A percentile compares a stretch with the other conserved stretches of the same genome.
phyloP scores from a whole-genome alignment of 2,888 invertebrate genomes.

The Drosophila peninsularis region DNA sequence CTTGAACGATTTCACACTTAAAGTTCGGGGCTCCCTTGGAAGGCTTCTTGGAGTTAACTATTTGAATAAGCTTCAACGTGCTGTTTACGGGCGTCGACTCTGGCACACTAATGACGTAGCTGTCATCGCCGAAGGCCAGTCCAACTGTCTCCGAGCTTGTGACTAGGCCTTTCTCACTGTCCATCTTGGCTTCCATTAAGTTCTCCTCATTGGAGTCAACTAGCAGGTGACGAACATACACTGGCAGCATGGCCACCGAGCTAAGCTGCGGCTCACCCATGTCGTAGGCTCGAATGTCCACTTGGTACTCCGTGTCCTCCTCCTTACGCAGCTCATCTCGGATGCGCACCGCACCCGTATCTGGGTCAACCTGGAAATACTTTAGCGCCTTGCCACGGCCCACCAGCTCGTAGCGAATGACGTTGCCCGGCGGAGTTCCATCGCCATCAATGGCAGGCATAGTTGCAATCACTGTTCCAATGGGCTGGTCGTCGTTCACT shows the following conservation, averaged over 20 bases:
- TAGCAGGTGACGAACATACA: constrained; percentile 93
- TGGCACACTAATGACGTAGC: constrained; percentile 92
- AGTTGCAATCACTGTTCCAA: constrained; percentile 92
- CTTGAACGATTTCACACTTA: constrained; percentile 91
- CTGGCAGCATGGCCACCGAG: constrained; percentile 91
- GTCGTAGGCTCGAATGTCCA: constrained; percentile 94
- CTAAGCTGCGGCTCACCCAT: constrained; percentile 93
- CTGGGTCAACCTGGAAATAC: constrained; percentile 95
- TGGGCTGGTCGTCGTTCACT: constrained; percentile 92
- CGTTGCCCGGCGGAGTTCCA: constrained; percentile 93
- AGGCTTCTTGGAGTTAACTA: constrained; percentile 84
- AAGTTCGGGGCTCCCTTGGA: constrained; percentile 85
- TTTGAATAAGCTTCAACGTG: constrained; percentile 84
- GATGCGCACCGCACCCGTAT: constrained; percentile 91
- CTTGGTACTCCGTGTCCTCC: constrained; percentile 94
- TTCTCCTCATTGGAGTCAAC: constrained; percentile 87
- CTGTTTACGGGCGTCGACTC: constrained; percentile 86
- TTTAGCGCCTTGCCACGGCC: constrained; percentile 92
- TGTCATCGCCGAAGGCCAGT: constrained; percentile 94
- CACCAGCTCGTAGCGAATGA: constrained; percentile 91
- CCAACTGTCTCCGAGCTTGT: constrained; percentile 85
- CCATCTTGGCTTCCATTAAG: constrained; percentile 53
- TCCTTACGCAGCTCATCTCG: constrained; percentile 94
- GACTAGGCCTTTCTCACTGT: constrained; percentile 74
- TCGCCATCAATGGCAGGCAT: constrained; percentile 93